Evolutionary conservation across 2,888 invertebrate species (phyloP).

Genomic region (Anthophora plumipes): DNA sequence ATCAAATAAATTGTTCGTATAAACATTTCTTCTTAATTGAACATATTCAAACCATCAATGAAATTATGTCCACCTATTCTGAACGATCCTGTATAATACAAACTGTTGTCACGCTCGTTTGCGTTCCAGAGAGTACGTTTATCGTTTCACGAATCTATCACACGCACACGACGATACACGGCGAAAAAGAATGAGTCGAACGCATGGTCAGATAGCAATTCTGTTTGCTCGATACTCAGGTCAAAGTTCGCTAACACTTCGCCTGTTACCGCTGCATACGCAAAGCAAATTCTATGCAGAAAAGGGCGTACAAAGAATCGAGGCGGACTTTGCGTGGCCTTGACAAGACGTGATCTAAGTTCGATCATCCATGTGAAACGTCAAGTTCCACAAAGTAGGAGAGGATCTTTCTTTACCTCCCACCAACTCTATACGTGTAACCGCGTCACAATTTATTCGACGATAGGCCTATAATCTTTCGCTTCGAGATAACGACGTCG

Average conservation of each 20-base stretch:
- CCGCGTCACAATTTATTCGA: conserved; percentile 30
- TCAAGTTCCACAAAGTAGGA: conserved; percentile 2
- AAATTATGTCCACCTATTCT: too few relatives aligned
- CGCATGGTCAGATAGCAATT: conserved; percentile 60
- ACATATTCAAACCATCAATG: too few relatives aligned
- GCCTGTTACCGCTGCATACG: neutral
- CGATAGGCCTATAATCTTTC: conserved; percentile 62
- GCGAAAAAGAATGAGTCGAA: conserved; percentile 38
- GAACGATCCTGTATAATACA: too few relatives aligned
- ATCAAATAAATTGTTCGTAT: too few relatives aligned
- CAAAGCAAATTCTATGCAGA: neutral
- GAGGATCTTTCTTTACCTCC: neutral
- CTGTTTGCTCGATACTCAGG: conserved; percentile 64
- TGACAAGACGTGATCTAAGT: conserved; percentile 28
- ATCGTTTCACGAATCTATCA: conserved; percentile 42
- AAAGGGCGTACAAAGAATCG: conserved; percentile 8
- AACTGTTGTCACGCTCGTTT: too few relatives aligned
- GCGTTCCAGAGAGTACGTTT: neutral
- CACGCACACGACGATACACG: neutral
- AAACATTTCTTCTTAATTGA: too few relatives aligned
- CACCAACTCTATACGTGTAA: neutral
- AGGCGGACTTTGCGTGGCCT: conserved; percentile 58
- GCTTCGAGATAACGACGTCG: conserved; percentile 63
- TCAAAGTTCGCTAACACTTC: conserved; percentile 64
- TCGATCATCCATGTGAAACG: conserved; percentile 26